Base-by-base conservation (phyloP, 2,888 invertebrate genomes). In the Meliscaeva auricollis region DNA sequence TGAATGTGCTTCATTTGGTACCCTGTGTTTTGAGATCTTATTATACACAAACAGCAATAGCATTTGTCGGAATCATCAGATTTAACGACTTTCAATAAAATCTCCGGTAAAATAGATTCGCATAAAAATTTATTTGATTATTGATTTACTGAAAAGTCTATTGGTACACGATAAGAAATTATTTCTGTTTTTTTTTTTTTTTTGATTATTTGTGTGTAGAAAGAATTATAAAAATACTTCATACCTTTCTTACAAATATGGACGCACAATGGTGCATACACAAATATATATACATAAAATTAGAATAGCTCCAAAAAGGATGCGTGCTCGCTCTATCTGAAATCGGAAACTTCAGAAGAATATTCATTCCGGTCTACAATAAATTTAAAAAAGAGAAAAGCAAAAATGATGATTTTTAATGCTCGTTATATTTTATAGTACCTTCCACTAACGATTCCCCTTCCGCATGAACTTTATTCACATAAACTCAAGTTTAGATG, bases 41-140 rank as follows among this genome's bases (percentile, higher is more conserved):
- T 64, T 64, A 30, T 32, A 62, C 26, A 44, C 26, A 44, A 62
- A 44, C 26, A 30, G 9, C 26, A 62, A 30, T 8, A 13, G 30
- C 22, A 11, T 62, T 15, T 6, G 32, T 54, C 3, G 7, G n/a
- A n/a, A n/a, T 60, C 38, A 13, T 50, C 30, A 32, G 52, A 22
- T 46, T 83, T 74, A 64, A 83, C 44, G 83, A 83, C 64, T 74
- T 60, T 83, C 62, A 30, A 82, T n/a, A 11, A 30, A 73, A 48
- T 60, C 56, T 17, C 30, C 26, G 58, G 15, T 22, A 70, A 58
- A 74, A 64, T 74, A 35, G 69, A n/a, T 74, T 78, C 69, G 44
- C 64, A 79, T 83, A 79, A 78, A 74, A 83, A 64, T 73, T 73
- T 68, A 82, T 82, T 66, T 48, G 60, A 60, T 76, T 76, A 54